Percentiles rank a stretch among this genome's conserved stretches.
Evolutionary conservation across 2,888 invertebrate species (phyloP).

Genomic region (Graphium colonna): DNA sequence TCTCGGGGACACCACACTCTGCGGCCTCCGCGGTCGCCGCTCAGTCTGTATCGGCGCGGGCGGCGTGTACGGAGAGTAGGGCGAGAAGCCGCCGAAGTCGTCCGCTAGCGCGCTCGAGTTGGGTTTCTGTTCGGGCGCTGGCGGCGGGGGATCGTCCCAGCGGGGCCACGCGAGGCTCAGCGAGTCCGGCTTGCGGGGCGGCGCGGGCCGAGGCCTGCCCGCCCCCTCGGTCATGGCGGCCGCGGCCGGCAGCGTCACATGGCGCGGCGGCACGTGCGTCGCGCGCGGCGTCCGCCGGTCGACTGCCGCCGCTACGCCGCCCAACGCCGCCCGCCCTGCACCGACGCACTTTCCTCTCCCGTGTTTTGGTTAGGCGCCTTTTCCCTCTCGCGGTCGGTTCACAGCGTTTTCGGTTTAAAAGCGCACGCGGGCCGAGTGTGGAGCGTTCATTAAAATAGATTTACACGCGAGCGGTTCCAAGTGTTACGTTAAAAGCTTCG

Average conservation of each 20-base stretch:
- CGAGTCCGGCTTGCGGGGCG: conserved; percentile 74
- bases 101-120: conserved; percentile 46
- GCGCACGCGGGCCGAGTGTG: neutral
- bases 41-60: conserved; percentile 61
- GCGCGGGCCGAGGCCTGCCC: conserved; percentile 73
- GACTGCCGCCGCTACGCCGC: conserved; percentile 56
- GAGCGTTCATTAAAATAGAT: conserved; percentile 7
- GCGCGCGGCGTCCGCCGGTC: conserved; percentile 44
- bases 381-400: conserved; percentile 24
- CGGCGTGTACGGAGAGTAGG: conserved; percentile 80
- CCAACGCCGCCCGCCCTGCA: conserved; percentile 27
- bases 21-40: conserved; percentile 68
- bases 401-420: conserved; percentile 18
- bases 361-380: conserved; percentile 35
- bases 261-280: conserved; percentile 52
- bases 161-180: conserved; percentile 62
- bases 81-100: conserved; percentile 72
- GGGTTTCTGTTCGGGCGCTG: conserved; percentile 57
- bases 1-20: conserved; percentile 76
- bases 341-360: conserved; percentile 31
- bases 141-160: conserved; percentile 75
- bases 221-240: conserved; percentile 70
- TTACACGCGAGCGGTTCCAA: neutral
- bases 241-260: conserved; percentile 51
- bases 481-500: neutral